Conservation (phyloP, 2,113 vertebrate genomes). For the Phalacrocorax brasilianus region DNA sequence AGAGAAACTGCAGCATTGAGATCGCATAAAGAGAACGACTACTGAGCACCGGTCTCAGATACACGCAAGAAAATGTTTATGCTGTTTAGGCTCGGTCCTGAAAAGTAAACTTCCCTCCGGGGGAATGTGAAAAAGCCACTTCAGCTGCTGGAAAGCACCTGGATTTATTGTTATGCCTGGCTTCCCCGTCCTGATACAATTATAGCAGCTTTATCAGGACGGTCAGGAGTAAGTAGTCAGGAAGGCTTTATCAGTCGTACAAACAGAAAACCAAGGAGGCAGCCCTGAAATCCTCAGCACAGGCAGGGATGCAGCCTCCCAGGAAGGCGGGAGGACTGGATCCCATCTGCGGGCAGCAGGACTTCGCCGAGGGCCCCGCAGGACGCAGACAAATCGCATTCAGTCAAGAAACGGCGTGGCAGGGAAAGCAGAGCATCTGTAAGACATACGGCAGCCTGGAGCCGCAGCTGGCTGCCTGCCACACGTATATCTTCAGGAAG, state of each 20-base stretch:
- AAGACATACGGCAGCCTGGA: not conserved
- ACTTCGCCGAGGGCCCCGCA: not conserved
- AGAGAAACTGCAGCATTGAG: not conserved
- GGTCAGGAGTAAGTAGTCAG: not conserved
- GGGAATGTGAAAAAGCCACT: not conserved
- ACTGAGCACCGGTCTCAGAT: not conserved
- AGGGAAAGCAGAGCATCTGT: not conserved
- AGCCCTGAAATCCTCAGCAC: not conserved
- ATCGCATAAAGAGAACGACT: not conserved
- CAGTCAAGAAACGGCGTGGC: not conserved
- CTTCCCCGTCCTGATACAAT: not conserved
- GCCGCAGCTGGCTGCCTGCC: not conserved
- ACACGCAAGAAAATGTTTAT: not conserved
- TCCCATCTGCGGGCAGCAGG: not conserved
- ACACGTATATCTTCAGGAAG: not conserved
- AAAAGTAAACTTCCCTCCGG: not conserved
- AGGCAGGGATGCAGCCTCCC: not conserved
- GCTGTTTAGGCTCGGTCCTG: accelerated
- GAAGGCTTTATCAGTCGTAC: not conserved
- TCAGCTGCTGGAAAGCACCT: not conserved
- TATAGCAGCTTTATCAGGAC: not conserved
- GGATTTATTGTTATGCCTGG: not conserved
- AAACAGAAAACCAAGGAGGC: not conserved
- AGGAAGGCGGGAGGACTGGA: not conserved
- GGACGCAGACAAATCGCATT: not conserved